Evolutionary conservation across 1,140 invertebrate genomes (phyloP).

Genomic region (Drosophila virilis): DNA sequence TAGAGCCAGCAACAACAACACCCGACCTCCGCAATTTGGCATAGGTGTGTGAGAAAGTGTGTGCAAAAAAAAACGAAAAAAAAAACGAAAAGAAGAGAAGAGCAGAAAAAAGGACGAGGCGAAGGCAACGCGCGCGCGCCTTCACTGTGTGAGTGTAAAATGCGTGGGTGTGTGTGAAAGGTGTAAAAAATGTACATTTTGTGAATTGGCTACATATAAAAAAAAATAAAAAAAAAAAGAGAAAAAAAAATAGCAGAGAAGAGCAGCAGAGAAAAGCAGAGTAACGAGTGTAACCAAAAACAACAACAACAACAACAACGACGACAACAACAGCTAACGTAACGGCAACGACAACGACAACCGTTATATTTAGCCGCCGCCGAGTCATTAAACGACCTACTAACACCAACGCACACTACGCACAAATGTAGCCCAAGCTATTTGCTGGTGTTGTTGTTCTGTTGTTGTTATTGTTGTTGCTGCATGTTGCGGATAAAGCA

Average conservation of each 20-base stretch:
- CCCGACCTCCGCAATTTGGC: conserved; percentile 40
- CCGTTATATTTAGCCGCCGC: conserved; percentile 76
- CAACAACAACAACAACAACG: conserved; percentile 45
- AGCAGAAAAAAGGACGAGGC: conserved; percentile 49
- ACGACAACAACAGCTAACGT: conserved; percentile 40
- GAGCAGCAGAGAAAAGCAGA: conserved; percentile 51
- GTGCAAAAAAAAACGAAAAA: conserved; percentile 24
- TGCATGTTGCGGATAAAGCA: conserved; percentile 8
- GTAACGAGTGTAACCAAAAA: conserved; percentile 69
- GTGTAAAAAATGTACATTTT: conserved; percentile 80
- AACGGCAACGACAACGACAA: conserved; percentile 52
- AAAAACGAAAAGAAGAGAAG: background rate
- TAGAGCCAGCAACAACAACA: conserved; percentile 43
- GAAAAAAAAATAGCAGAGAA: background rate
- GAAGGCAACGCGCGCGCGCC: conserved; percentile 53
- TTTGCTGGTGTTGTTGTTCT: conserved; percentile 41
- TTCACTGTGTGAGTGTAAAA: conserved; percentile 54
- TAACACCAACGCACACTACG: conserved; percentile 54
- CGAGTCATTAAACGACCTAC: conserved; percentile 55
- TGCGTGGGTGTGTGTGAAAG: conserved; percentile 74
- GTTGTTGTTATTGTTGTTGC: conserved; percentile 45
- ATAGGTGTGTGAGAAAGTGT: conserved; percentile 44
- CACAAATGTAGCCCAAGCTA: conserved; percentile 47
- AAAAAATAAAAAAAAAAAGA: conserved; percentile 18
- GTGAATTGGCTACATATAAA: conserved; percentile 77